Evolutionary conservation across 37 sponge, comb jelly and placozoan species (phyloP), one percentile per base, ranked within the genome.

Genomic region (Eunapius fragilis): DNA sequence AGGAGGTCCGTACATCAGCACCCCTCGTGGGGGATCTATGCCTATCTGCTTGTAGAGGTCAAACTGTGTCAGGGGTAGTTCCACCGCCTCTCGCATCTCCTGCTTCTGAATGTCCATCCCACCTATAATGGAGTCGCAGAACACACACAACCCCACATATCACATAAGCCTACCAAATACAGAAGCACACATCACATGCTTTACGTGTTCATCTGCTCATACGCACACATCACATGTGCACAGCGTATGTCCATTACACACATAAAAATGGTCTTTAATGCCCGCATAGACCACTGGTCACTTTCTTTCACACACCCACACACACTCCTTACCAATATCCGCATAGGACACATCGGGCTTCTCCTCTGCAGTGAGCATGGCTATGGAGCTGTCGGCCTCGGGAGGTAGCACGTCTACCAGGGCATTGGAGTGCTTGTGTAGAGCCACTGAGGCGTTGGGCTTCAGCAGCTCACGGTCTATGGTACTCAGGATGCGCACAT

Each of bases 71-170:
- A 98, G 78, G 2, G 99, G 99, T 0, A 98, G 89, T 76, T 98
- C 99, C 12, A 98, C 99, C 22, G 99, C 99, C 68, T 98, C 99
- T 31, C 97, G 72, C 75, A 98, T 95, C 78, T 98, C 99, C 75
- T 98, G 99, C 67, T 98, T 98, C 80, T 98, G 99, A 31, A 98
- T 98, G 70, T 98, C 99, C 95, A 98, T 89, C 32, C 99, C 99
- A 72, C 98, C 96, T 87, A 27, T 17, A 72, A 33, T 1, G 28
- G 2, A 70, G 25, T 28, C 4, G 41, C 6, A 41, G 41, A 41
- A 9, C 14, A 14, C 17, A 34, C 74, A 73, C 74, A 73, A 17
- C 32, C 33, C 7, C 74, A 73, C 33, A 73, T 31, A 71, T 11
- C 58, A 58, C 58, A 58, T 58, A 11, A n/a, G n/a, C n/a, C n/a